These are phyloP conservation scores for Callinectes sapidus DNA, from an alignment of 2,888 invertebrate species.

Conservation along the genomic window DNA sequence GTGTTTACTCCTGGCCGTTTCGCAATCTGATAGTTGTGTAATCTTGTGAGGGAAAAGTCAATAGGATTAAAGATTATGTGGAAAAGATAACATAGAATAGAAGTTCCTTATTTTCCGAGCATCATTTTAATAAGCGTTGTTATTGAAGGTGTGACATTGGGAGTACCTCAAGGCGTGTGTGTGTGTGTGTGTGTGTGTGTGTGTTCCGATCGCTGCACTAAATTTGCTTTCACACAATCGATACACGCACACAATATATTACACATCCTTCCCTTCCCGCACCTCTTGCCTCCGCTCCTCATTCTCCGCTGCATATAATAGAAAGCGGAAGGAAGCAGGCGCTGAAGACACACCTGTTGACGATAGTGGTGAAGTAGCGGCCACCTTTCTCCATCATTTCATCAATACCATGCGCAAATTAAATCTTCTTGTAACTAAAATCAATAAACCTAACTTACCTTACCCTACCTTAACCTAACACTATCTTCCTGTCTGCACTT, in stretches of 20 bases:
- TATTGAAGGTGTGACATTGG: neutral
- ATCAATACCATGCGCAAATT: neutral
- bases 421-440: neutral
- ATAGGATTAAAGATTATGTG: too few relatives aligned
- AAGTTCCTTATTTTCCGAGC: too few relatives aligned
- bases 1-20: too few relatives aligned
- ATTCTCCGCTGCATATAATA: neutral
- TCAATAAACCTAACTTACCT: neutral
- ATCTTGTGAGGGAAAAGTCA: too few relatives aligned
- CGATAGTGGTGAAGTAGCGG: neutral
- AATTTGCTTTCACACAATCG: neutral
- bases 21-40: too few relatives aligned
- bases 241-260: neutral
- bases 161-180: neutral
- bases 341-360: neutral
- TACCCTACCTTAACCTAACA: too few relatives aligned
- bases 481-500: neutral
- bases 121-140: too few relatives aligned
- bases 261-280: neutral
- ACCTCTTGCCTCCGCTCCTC: neutral
- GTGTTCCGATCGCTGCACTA: neutral
- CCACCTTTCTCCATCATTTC: neutral
- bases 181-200: neutral
- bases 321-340: neutral
- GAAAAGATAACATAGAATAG: too few relatives aligned